Percentiles rank a stretch among this genome's conserved stretches.
Evolutionary conservation across 2,113 vertebrate genomes (phyloP).

Genomic region (Arvicanthis niloticus): DNA sequence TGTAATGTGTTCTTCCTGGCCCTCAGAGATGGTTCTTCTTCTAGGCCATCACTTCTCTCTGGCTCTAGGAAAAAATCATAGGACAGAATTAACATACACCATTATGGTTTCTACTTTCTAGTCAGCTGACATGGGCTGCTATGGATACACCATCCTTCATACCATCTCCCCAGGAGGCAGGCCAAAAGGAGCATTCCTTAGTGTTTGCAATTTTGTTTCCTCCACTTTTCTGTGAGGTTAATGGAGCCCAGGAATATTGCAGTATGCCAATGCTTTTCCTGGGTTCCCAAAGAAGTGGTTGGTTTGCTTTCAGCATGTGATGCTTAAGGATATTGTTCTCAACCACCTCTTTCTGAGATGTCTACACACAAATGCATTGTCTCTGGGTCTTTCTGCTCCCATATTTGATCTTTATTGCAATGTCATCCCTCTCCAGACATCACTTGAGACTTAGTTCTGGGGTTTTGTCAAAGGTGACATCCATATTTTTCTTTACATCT

Average conservation of each 20-base stretch:
- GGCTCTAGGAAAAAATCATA: not conserved
- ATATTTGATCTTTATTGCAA: not conserved
- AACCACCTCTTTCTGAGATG: not conserved
- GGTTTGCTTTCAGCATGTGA: not conserved
- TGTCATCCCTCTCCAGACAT: not conserved
- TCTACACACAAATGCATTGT: not conserved
- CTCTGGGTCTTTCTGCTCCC: not conserved
- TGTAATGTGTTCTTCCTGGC: not conserved
- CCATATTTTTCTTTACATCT: not conserved
- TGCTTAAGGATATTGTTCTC: not conserved
- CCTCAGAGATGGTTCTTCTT: not conserved
- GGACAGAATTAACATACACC: not conserved
- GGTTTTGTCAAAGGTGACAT: slow-evolving; percentile 22
- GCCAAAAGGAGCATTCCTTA: not conserved
- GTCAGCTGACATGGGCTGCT: not conserved
- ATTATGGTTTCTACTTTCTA: not conserved
- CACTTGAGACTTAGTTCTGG: not conserved
- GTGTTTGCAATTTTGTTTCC: not conserved
- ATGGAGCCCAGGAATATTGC: not conserved
- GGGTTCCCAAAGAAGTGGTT: not conserved
- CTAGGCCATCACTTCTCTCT: not conserved
- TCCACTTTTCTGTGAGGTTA: not conserved
- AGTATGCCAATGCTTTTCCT: not conserved
- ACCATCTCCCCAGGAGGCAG: not conserved
- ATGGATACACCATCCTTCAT: not conserved